A percentile compares a stretch with the other conserved stretches of the same genome.
Evolutionary conservation across 2,888 invertebrate species (phyloP).

Genomic region (Keiferia lycopersicella): DNA sequence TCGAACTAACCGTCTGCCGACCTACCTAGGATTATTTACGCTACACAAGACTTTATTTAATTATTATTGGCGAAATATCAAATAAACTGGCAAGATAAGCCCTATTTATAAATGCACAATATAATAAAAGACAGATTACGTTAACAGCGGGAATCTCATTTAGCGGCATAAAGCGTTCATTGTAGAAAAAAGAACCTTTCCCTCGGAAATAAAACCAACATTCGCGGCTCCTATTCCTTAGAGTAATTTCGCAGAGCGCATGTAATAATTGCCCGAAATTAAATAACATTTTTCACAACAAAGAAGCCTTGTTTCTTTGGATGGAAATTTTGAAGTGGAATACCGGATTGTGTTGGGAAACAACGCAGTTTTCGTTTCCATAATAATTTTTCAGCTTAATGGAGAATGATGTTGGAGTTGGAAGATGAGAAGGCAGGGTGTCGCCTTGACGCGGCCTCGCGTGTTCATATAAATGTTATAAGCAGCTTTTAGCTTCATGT

Average conservation of each 20-base stretch:
- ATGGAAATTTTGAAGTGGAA: conserved; percentile 65
- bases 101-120: conserved; percentile 53
- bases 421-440: conserved; percentile 45
- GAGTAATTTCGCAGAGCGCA: conserved; percentile 78
- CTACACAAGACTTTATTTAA: background rate
- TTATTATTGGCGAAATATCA: conserved; percentile 12
- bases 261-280: conserved; percentile 79
- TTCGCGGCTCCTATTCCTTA: conserved; percentile 70
- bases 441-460: conserved; percentile 23
- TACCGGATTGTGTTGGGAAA: conserved; percentile 59
- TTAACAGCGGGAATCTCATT: conserved; percentile 68
- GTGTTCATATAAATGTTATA: background rate
- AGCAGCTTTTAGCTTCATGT: conserved; percentile 2
- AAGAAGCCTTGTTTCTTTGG: conserved; percentile 60
- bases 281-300: conserved; percentile 78
- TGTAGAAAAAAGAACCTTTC: conserved; percentile 60
- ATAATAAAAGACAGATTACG: conserved; percentile 61
- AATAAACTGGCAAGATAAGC: conserved; percentile 35
- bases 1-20: too few species aligned
- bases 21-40: too few species aligned
- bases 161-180: conserved; percentile 67
- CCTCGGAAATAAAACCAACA: conserved; percentile 65
- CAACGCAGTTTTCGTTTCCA: conserved; percentile 64
- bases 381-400: conserved; percentile 64
- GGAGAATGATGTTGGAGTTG: conserved; percentile 57